phyloP scores from a whole-genome alignment of 2,113 vertebrate genomes.

The Anhinga rufa region DNA sequence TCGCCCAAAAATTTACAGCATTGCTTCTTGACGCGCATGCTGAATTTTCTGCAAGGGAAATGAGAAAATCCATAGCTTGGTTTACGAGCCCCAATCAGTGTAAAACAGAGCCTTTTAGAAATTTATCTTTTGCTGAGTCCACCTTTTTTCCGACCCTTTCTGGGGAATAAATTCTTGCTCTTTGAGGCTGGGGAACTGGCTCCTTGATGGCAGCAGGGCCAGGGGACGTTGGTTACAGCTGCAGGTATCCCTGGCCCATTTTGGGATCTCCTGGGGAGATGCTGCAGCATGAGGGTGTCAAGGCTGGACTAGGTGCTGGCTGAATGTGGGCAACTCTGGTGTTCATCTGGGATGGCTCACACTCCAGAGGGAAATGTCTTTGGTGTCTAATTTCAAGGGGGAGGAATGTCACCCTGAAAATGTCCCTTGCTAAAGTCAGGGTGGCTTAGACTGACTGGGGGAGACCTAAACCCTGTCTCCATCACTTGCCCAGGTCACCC shows the following conservation, averaged over 20 bases:
- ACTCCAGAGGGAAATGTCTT: not conserved
- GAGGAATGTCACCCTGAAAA: not conserved
- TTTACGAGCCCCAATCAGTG: slow-evolving; percentile 37
- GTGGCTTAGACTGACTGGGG: not conserved
- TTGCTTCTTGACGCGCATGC: not conserved
- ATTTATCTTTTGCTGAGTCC: slow-evolving; percentile 53
- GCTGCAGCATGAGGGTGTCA: accelerated
- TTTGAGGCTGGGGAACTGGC: not conserved
- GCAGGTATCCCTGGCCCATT: not conserved
- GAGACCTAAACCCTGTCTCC: not conserved
- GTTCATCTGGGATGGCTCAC: not conserved
- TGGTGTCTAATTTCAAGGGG: not conserved
- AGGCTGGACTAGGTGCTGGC: not conserved
- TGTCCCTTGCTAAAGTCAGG: not conserved
- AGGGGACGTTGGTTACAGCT: not conserved
- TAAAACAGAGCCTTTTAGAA: slow-evolving; percentile 30
- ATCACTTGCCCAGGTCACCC: not conserved
- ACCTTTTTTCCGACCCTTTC: slow-evolving; percentile 11
- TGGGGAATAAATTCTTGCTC: slow-evolving; percentile 24
- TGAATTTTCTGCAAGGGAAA: slow-evolving; percentile 51
- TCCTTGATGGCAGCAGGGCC: not conserved
- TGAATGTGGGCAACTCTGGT: not conserved
- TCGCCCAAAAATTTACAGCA: not conserved
- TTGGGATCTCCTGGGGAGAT: not conserved
- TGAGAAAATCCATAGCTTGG: slow-evolving; percentile 43